A percentile compares a stretch with the other conserved stretches of the same genome.
Conservation (phyloP, 1,140 invertebrate species). For the Drosophila malerkotliana region DNA sequence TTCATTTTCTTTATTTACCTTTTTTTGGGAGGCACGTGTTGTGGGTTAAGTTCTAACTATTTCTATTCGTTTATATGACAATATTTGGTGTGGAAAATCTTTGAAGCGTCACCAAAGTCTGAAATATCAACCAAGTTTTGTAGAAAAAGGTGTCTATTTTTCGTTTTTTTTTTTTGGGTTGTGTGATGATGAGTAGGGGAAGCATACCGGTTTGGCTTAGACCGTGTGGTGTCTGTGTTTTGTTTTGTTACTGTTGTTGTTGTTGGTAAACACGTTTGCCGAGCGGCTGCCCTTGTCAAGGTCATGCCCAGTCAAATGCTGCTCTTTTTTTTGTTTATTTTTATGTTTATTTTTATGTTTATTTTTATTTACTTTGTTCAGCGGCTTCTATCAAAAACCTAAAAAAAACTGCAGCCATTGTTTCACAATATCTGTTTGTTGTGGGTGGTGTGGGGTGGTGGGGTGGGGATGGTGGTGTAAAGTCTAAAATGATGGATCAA, state of each 20-base stretch:
- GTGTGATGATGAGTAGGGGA: slow-evolving; percentile 3
- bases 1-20: slow-evolving; percentile 1
- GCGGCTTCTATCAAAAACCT: background rate
- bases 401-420: slow-evolving; percentile 25
- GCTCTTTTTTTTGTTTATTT: slow-evolving; percentile 31
- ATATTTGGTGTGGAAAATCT: slow-evolving; percentile 45
- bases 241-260: background rate
- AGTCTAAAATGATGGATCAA: slow-evolving; percentile 36
- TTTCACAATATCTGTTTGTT: slow-evolving; percentile 21
- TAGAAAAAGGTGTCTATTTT: background rate
- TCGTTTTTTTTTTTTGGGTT: background rate
- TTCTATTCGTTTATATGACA: slow-evolving; percentile 9
- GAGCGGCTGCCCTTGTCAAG: slow-evolving; percentile 71
- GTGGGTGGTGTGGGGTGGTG: background rate
- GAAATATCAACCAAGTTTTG: slow-evolving; percentile 34
- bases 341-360: background rate
- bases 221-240: slow-evolving; percentile 1
- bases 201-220: slow-evolving; percentile 58
- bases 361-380: slow-evolving; percentile 8
- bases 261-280: slow-evolving; percentile 66
- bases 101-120: slow-evolving; percentile 67
- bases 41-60: background rate
- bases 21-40: slow-evolving; percentile 1
- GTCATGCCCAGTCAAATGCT: slow-evolving; percentile 52
- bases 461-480: background rate